These are phyloP conservation scores for Amiota minor DNA, from an alignment of 2,888 invertebrate genomes.

Conservation along the genomic window DNA sequence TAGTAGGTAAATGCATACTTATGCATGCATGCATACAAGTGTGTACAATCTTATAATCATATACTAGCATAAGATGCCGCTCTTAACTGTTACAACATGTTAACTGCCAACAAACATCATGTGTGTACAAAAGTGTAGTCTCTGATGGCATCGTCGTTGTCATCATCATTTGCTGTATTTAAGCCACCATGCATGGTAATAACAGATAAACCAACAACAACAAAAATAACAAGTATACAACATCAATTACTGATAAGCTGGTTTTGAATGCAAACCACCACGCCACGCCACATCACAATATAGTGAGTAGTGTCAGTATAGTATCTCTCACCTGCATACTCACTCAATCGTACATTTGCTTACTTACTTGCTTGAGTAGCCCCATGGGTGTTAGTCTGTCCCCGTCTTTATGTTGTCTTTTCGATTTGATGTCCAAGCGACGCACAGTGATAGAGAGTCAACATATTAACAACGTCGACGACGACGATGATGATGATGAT, in stretches of 20 bases:
- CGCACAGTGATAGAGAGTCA: no score
- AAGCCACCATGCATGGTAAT: slow-evolving; percentile 39
- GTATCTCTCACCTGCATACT: no score
- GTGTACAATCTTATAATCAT: background rate
- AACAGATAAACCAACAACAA: background rate
- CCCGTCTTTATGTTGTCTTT: slow-evolving; percentile 2
- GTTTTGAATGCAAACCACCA: background rate
- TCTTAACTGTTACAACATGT: slow-evolving; percentile 49
- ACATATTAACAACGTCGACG: no score
- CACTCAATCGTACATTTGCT: no score
- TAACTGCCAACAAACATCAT: slow-evolving; percentile 26
- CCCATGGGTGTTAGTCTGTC: background rate
- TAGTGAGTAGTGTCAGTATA: no score
- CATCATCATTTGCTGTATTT: slow-evolving; percentile 50
- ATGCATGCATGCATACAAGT: background rate
- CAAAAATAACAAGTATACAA: slow-evolving; percentile 12
- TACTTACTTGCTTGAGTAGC: no score
- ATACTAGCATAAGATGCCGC: slow-evolving; percentile 55
- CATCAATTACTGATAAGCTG: slow-evolving; percentile 6
- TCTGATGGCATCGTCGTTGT: background rate
- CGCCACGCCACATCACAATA: no score
- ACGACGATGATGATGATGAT: no score
- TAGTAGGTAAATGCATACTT: background rate
- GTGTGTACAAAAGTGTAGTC: slow-evolving; percentile 32
- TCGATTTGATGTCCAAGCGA: background rate